Conservation (phyloP, 2,113 vertebrate genomes). For the Rhinichthys klamathensis region DNA sequence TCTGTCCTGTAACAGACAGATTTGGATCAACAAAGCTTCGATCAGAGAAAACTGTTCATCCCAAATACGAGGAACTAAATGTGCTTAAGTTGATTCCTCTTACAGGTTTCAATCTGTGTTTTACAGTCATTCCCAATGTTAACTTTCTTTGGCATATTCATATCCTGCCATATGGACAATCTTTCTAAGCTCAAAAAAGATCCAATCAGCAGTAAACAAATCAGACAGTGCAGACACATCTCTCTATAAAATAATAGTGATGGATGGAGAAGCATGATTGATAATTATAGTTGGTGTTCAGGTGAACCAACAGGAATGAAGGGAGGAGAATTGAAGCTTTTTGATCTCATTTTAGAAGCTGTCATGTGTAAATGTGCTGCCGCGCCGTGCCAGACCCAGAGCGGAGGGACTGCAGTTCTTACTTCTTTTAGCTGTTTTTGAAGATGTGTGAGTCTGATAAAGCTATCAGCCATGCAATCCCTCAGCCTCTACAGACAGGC, state of each 20-base stretch:
- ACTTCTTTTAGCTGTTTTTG: conserved; percentile 67
- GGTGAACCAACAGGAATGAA: conserved; percentile 46
- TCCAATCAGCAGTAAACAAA: conserved; percentile 50
- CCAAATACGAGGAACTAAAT: background rate
- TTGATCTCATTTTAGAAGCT: conserved; percentile 56
- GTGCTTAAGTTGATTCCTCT: background rate
- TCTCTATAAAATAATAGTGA: conserved; percentile 45
- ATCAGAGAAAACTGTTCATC: background rate
- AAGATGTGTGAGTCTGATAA: conserved; percentile 74
- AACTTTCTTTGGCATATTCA: conserved; percentile 1
- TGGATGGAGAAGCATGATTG: conserved; percentile 54
- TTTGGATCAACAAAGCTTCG: background rate
- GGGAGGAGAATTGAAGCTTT: conserved; percentile 40
- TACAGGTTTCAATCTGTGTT: background rate
- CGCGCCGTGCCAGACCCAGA: conserved; percentile 39
- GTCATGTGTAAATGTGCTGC: conserved; percentile 63
- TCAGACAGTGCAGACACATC: conserved; percentile 37
- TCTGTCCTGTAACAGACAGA: background rate
- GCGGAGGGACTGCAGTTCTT: conserved; percentile 59
- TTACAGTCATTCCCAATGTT: background rate
- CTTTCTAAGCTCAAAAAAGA: background rate
- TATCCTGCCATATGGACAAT: background rate
- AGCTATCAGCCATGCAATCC: conserved; percentile 72
- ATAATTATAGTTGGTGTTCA: conserved; percentile 49
- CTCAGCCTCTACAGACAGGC: conserved; percentile 68